phyloP scores from a whole-genome alignment of 2,113 vertebrate genomes.

The Cheilinus undulatus region DNA sequence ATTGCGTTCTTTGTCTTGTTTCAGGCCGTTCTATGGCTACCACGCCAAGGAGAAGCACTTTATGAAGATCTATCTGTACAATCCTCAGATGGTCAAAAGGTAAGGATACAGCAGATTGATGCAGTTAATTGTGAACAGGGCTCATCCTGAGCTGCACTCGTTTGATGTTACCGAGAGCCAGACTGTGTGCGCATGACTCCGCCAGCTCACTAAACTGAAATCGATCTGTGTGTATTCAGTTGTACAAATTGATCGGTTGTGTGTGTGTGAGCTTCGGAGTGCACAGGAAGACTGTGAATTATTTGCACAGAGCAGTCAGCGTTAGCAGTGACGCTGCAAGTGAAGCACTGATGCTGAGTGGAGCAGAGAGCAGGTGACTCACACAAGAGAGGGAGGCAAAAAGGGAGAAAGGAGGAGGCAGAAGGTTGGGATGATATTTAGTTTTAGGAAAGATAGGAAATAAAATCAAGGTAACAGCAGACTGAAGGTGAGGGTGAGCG shows the following conservation, averaged over 20 bases:
- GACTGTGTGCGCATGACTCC: slow-evolving; percentile 9
- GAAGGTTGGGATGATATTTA: background rate
- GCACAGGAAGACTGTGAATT: slow-evolving; percentile 13
- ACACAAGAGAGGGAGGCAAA: background rate
- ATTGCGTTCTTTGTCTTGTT: slow-evolving; percentile 21
- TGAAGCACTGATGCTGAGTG: slow-evolving; percentile 8
- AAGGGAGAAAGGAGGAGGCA: background rate
- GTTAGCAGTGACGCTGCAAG: slow-evolving; percentile 9
- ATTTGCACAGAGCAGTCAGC: slow-evolving; percentile 17
- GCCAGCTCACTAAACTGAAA: slow-evolving; percentile 48
- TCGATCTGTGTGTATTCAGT: slow-evolving; percentile 41
- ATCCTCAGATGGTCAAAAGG: slow-evolving; percentile 98
- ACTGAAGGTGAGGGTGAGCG: background rate
- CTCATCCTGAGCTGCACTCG: slow-evolving; percentile 10
- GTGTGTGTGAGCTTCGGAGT: slow-evolving; percentile 20
- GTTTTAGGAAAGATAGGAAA: too few species aligned
- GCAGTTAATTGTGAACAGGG: slow-evolving; percentile 13
- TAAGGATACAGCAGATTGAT: slow-evolving; percentile 68
- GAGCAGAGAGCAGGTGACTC: background rate
- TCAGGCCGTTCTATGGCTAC: slow-evolving; percentile 98
- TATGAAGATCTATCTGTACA: slow-evolving; percentile 99
- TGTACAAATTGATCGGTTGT: slow-evolving; percentile 34
- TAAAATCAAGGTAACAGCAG: background rate
- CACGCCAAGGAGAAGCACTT: slow-evolving; percentile 95
- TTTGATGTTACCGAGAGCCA: slow-evolving; percentile 25